A percentile compares a stretch with the other conserved stretches of the same genome.
phyloP scores from a whole-genome alignment of 2,888 invertebrate genomes.

The Apodemia duryi region DNA sequence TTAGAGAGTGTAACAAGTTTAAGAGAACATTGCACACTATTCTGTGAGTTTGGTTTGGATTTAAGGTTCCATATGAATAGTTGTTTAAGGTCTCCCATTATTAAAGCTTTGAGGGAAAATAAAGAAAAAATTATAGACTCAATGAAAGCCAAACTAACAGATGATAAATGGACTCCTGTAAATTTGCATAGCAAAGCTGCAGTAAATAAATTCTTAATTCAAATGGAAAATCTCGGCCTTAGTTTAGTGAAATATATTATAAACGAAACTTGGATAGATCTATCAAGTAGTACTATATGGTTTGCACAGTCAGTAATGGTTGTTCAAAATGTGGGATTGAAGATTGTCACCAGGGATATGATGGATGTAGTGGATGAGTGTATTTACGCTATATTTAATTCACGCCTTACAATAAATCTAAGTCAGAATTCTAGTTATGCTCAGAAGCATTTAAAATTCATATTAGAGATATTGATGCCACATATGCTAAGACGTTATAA shows the following conservation, averaged over 20 bases:
- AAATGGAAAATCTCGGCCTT: conserved; percentile 85
- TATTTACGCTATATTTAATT: conserved; percentile 85
- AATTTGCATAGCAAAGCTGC: conserved; percentile 87
- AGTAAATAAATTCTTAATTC: conserved; percentile 83
- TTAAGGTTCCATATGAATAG: conserved; percentile 94
- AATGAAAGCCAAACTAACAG: conserved; percentile 85
- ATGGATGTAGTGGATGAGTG: conserved; percentile 86
- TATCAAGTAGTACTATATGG: conserved; percentile 89
- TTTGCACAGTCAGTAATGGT: conserved; percentile 88
- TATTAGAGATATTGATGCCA: conserved; percentile 82
- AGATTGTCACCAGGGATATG: conserved; percentile 86
- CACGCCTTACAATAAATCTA: conserved; percentile 81
- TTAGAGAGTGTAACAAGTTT: conserved; percentile 92
- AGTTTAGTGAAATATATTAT: conserved; percentile 82
- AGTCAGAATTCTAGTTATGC: conserved; percentile 67
- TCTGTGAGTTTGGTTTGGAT: conserved; percentile 89
- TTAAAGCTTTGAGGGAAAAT: conserved; percentile 86
- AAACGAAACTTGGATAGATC: conserved; percentile 82
- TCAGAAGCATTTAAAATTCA: conserved; percentile 85
- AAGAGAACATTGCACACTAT: conserved; percentile 82
- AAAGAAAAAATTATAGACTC: conserved; percentile 91
- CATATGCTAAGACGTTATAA: conserved; percentile 81
- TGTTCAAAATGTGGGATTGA: conserved; percentile 87
- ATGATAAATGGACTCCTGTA: conserved; percentile 92
- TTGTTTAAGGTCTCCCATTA: conserved; percentile 87